Percentiles rank a stretch among this genome's conserved stretches.
Evolutionary conservation across 92 coral and sea anemone species (phyloP).

Genomic region (Epizoanthus fatuus): DNA sequence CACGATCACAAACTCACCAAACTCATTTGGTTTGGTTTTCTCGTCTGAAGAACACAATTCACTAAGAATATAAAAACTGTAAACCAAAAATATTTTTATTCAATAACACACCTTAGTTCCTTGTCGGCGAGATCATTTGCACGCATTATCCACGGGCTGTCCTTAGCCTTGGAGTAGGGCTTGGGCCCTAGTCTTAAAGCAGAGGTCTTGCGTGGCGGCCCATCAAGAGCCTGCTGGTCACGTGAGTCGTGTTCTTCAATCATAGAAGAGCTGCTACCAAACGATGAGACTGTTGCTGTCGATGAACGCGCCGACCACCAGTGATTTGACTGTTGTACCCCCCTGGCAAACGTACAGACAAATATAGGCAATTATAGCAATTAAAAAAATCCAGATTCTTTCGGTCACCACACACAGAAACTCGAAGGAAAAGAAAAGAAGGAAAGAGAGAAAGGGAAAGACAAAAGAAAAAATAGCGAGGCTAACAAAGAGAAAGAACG

Average conservation of each 20-base stretch:
- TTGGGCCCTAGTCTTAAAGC: conserved; percentile 67
- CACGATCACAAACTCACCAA: no score
- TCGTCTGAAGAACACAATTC: neutral
- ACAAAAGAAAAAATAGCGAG: no score
- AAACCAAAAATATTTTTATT: neutral
- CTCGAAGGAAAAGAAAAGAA: neutral
- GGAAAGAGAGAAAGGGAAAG: neutral
- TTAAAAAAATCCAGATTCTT: no score
- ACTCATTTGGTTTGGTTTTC: no score
- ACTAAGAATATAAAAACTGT: neutral
- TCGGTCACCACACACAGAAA: neutral
- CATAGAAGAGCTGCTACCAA: conserved; percentile 81
- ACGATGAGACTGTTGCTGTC: conserved; percentile 69
- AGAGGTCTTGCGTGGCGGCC: conserved; percentile 60
- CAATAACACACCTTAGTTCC: conserved; percentile 57
- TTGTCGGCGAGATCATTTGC: conserved; percentile 38
- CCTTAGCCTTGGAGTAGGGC: conserved; percentile 64
- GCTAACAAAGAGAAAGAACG: no score
- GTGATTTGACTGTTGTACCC: conserved; percentile 76
- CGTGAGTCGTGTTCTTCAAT: conserved; percentile 85
- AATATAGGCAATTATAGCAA: neutral
- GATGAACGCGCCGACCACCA: conserved; percentile 84
- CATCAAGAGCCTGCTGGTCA: conserved; percentile 65
- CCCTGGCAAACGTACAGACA: conserved; percentile 56
- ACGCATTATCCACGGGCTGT: conserved; percentile 77